phyloP scores from a whole-genome alignment of 2,888 invertebrate species.

The Amphipoea lucens region DNA sequence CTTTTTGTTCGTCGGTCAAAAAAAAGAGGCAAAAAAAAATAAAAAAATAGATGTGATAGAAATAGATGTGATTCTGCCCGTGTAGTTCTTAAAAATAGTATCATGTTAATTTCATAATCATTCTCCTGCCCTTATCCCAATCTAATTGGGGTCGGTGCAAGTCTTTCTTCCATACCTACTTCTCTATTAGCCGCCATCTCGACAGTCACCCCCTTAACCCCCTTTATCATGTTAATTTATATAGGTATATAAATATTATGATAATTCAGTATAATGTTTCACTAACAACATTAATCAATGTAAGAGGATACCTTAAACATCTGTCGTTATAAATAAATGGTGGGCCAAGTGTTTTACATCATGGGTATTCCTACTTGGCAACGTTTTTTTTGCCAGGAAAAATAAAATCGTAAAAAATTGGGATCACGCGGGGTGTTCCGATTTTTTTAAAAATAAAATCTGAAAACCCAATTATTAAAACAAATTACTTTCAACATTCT shows the following conservation, averaged over 20 bases:
- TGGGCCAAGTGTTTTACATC: conserved; percentile 3
- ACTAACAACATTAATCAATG: not conserved
- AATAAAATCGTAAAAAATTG: not conserved
- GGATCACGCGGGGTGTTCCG: not conserved
- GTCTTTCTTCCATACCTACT: too few relatives aligned
- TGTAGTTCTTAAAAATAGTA: not conserved
- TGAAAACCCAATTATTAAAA: not conserved
- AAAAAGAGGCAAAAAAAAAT: not conserved
- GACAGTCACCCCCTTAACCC: too few relatives aligned
- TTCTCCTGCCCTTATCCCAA: too few relatives aligned
- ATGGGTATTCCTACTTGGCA: not conserved
- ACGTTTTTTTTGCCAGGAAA: not conserved
- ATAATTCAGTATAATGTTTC: not conserved
- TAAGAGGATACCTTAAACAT: conserved; percentile 14
- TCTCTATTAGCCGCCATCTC: too few relatives aligned
- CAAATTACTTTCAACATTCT: not conserved
- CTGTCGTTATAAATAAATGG: not conserved
- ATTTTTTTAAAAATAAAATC: not conserved
- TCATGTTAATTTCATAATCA: too few relatives aligned
- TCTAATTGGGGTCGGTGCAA: too few relatives aligned
- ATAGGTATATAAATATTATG: not conserved
- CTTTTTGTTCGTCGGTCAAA: not conserved
- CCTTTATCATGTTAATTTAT: too few relatives aligned
- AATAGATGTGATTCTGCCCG: too few relatives aligned
- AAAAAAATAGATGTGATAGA: too few relatives aligned